Evolutionary conservation across 2,113 vertebrate species (phyloP), one percentile per base, ranked within the genome.

Genomic region (Zeus faber): DNA sequence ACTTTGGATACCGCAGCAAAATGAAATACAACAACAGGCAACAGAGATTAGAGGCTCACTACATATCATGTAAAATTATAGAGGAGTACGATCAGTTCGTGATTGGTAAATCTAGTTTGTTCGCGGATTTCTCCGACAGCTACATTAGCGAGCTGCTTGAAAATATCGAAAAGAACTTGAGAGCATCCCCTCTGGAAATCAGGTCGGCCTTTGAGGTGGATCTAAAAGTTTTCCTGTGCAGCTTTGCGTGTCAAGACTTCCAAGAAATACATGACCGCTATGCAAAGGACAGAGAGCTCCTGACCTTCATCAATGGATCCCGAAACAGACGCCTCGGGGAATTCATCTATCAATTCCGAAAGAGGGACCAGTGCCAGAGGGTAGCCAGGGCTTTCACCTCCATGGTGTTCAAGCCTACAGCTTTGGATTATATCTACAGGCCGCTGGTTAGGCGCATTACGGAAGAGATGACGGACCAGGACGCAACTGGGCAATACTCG

Each of bases 1-100:
- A 89, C 54, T 84, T 89, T 72, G 82, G 67, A 22, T 86, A 81
- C 54, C 65, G 66, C 13, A 87, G 78, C 64, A 84, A 81, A 69
- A 41, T 77, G 33, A 86, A 87, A 48, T 65, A 79, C 50, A 86
- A 79, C 48, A 79, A 76, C 56, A 47, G 55, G 29, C 41, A 44
- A 2, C 71, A 64, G n/a, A 88, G 43, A 39, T 1, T 40, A 39
- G 70, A 77, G 14, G 74, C 80, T 25, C 70, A 85, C 18, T 55
- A 62, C 23, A 8, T 79, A 5, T 47, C 57, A 35, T 27, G 39
- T 9, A 58, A 23, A 6, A 43, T 87, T 44, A 68, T 79, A 16
- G 59, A 82, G 2, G 51, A 76, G 9, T 87, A 76, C 49, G 52
- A 72, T 2, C 64, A 65, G 8, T 87, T 77, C 67, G 62, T 85